phyloP scores from a whole-genome alignment of 1,140 invertebrate species.

The Drosophila asahinai region DNA sequence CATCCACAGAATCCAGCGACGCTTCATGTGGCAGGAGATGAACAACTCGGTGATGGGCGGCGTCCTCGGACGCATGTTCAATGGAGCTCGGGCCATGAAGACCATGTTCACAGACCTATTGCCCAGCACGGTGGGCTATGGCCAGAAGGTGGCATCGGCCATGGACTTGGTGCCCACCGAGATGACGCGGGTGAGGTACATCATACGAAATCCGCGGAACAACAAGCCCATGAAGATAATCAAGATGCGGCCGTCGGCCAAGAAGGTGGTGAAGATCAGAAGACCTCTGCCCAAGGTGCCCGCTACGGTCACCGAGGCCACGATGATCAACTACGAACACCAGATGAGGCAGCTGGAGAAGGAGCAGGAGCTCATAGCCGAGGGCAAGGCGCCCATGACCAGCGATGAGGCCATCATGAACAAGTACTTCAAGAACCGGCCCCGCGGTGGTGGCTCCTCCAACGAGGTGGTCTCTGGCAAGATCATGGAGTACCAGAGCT shows the following conservation, averaged over 20 bases:
- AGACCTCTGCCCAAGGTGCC: slow-evolving; percentile 52
- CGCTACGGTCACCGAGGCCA: slow-evolving; percentile 49
- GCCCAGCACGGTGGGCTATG: slow-evolving; percentile 48
- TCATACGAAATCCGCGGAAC: slow-evolving; percentile 74
- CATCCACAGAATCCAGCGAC: slow-evolving; percentile 66
- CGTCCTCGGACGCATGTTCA: slow-evolving; percentile 67
- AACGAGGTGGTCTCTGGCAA: slow-evolving; percentile 71
- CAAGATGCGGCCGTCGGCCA: slow-evolving; percentile 67
- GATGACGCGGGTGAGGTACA: slow-evolving; percentile 75
- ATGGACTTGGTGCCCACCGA: slow-evolving; percentile 77
- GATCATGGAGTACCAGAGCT: slow-evolving; percentile 72
- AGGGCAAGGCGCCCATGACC: slow-evolving; percentile 64
- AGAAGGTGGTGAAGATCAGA: slow-evolving; percentile 71
- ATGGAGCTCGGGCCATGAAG: slow-evolving; percentile 66
- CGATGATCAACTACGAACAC: slow-evolving; percentile 48
- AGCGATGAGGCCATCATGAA: slow-evolving; percentile 68
- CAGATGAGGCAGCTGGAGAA: slow-evolving; percentile 71
- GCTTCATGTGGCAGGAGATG: slow-evolving; percentile 84
- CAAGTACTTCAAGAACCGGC: slow-evolving; percentile 66
- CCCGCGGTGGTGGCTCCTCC: slow-evolving; percentile 11
- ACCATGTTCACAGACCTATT: slow-evolving; percentile 67
- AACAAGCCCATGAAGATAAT: slow-evolving; percentile 79
- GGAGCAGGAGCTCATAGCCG: slow-evolving; percentile 77
- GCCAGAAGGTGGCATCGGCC: slow-evolving; percentile 31
- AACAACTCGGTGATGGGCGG: slow-evolving; percentile 73